Conservation (phyloP, 2,797 vertebrate genomes). For the Pangasius larnaudii region DNA sequence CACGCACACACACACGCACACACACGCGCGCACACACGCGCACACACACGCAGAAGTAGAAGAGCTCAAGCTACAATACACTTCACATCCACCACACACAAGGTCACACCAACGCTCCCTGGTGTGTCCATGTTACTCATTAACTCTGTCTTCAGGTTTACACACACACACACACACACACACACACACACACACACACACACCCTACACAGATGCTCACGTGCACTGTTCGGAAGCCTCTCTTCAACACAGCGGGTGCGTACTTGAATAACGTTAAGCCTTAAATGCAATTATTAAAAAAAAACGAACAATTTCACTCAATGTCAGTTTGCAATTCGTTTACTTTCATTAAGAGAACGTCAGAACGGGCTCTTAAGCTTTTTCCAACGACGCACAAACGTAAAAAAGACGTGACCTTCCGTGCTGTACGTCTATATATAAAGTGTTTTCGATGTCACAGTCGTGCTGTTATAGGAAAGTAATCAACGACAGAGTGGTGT, state of each 20-base stretch:
- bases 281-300: no score
- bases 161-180: not conserved
- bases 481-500: no score
- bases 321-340: not conserved
- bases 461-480: no score
- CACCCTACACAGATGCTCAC: not conserved
- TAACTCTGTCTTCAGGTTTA: slow-evolving; percentile 22
- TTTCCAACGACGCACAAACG: not conserved
- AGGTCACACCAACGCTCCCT: not conserved
- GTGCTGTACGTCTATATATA: not conserved
- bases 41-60: not conserved
- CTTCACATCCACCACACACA: not conserved
- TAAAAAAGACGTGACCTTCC: not conserved
- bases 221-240: not conserved
- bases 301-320: no score
- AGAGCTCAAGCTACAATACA: not conserved
- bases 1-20: not conserved
- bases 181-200: slow-evolving; percentile 9
- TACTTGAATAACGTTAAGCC: no score
- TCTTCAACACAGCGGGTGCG: not conserved
- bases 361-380: no score
- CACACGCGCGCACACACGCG: no score
- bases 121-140: slow-evolving; percentile 41
- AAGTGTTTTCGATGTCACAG: no score
- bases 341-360: not conserved